These are phyloP conservation scores for Drosophila tripunctata DNA, from an alignment of 2,888 invertebrate species.

Conservation along the genomic window DNA sequence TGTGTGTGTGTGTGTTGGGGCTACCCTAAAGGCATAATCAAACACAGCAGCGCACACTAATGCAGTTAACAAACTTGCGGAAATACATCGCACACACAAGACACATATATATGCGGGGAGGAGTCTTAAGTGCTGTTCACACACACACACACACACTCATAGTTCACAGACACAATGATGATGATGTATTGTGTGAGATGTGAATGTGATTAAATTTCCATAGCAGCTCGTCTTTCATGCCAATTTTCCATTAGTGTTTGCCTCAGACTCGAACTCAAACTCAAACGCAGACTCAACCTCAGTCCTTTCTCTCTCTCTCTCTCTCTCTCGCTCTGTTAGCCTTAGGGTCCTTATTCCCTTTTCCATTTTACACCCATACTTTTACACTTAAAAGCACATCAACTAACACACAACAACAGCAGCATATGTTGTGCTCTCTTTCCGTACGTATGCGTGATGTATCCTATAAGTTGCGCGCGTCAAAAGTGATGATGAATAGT, in stretches of 20 bases:
- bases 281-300: slow-evolving; percentile 8
- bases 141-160: slow-evolving; percentile 25
- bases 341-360: not conserved
- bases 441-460: slow-evolving; percentile 43
- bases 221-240: slow-evolving; percentile 80
- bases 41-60: slow-evolving; percentile 74
- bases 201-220: slow-evolving; percentile 80
- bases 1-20: slow-evolving; percentile 28
- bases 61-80: slow-evolving; percentile 79
- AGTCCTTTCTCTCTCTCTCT: slow-evolving; percentile 7
- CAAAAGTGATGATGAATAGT: slow-evolving; percentile 79
- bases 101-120: slow-evolving; percentile 49
- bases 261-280: slow-evolving; percentile 12
- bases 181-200: slow-evolving; percentile 80
- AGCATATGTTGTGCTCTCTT: slow-evolving; percentile 33
- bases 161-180: slow-evolving; percentile 60
- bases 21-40: slow-evolving; percentile 73
- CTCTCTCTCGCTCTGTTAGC: not conserved
- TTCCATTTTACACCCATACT: slow-evolving; percentile 16
- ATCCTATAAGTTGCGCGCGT: slow-evolving; percentile 65
- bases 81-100: slow-evolving; percentile 45
- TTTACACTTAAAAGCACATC: slow-evolving; percentile 73
- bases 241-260: slow-evolving; percentile 78
- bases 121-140: slow-evolving; percentile 66
- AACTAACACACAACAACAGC: slow-evolving; percentile 36